Evolutionary conservation across 2,888 invertebrate genomes (phyloP).

Genomic region (Alsophila aescularia): DNA sequence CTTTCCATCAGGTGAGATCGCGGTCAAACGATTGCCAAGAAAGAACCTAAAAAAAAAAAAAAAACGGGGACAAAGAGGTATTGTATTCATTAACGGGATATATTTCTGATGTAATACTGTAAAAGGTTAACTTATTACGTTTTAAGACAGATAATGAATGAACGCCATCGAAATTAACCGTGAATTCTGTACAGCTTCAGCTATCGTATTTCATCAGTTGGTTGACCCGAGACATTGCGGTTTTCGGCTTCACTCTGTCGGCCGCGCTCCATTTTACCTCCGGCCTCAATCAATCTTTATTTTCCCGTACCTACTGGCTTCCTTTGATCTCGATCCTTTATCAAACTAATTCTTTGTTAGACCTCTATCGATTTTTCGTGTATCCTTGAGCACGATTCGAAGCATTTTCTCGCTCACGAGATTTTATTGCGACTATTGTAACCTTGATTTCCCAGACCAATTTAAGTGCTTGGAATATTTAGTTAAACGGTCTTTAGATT

Average conservation of each 20-base stretch:
- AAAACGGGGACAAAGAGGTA: no score
- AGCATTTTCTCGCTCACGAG: constrained; percentile 35
- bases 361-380: constrained; percentile 47
- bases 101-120: no score
- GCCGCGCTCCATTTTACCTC: constrained; percentile 52
- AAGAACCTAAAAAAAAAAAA: no score
- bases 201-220: constrained; percentile 60
- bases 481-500: constrained; percentile 7
- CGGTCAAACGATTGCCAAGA: no score
- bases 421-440: constrained; percentile 41
- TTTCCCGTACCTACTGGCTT: constrained; percentile 35
- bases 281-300: constrained; percentile 48
- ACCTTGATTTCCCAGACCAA: constrained; percentile 39
- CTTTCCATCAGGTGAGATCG: no score
- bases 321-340: constrained; percentile 44
- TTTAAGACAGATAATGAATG: constrained; percentile 2
- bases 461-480: constrained; percentile 31
- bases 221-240: constrained; percentile 56
- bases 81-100: no score
- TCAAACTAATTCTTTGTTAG: constrained; percentile 34
- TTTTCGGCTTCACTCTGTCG: constrained; percentile 51
- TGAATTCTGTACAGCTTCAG: constrained; percentile 55
- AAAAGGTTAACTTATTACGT: background rate
- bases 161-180: constrained; percentile 51
- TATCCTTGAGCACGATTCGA: constrained; percentile 44